Conservation (phyloP, 2,113 vertebrate genomes). For the Thamnophis sirtalis region DNA sequence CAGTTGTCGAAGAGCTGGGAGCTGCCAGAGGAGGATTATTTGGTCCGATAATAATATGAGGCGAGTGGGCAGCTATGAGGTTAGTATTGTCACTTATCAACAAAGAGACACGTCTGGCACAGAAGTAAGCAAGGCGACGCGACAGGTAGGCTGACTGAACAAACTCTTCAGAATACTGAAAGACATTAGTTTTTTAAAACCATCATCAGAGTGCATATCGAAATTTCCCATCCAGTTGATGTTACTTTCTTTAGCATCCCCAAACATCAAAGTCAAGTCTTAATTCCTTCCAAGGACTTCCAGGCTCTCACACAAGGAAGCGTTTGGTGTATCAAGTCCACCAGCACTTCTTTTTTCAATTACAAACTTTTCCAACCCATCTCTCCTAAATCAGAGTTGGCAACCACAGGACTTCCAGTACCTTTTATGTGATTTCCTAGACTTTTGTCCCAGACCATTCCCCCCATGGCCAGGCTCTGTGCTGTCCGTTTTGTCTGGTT, state of each 20-base stretch:
- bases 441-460: not conserved
- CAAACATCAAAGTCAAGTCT: not conserved
- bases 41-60: constrained; percentile 64
- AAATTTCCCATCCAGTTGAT: not conserved
- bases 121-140: constrained; percentile 74
- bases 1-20: constrained; percentile 50
- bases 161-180: constrained; percentile 76
- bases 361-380: not conserved
- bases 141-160: constrained; percentile 78
- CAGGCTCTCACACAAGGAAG: not conserved
- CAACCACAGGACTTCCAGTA: not conserved
- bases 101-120: constrained; percentile 69
- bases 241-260: not conserved
- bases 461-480: not conserved
- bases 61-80: constrained; percentile 61
- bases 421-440: not conserved
- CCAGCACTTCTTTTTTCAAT: not conserved
- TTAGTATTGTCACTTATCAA: constrained; percentile 64
- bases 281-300: not conserved
- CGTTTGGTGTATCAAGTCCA: not conserved
- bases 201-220: not conserved
- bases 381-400: not conserved
- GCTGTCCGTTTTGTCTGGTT: not conserved
- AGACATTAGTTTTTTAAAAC: not conserved
- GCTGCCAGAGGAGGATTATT: constrained; percentile 58